phyloP scores from a whole-genome alignment of 1,140 invertebrate genomes.

The Heliconius eleuchia region DNA sequence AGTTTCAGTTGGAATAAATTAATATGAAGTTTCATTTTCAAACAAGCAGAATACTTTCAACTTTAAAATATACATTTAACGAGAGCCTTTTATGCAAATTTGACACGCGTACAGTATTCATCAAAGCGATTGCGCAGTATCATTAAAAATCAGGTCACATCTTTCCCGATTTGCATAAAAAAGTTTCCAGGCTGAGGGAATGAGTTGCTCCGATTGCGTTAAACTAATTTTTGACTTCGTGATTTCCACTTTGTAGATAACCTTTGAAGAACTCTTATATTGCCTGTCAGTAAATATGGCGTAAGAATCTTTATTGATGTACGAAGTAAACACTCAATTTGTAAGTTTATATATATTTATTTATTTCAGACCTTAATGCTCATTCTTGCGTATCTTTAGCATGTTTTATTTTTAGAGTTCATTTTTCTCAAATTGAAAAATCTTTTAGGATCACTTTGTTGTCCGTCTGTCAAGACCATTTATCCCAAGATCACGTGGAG shows the following conservation, averaged over 20 bases:
- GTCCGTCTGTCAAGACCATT: no score
- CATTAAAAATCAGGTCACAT: slow-evolving; percentile 72
- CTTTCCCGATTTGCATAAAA: slow-evolving; percentile 73
- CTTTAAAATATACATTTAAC: slow-evolving; percentile 34
- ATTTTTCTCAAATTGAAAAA: no score
- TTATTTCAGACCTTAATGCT: no score
- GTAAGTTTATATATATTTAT: no score
- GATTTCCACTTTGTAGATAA: slow-evolving; percentile 41
- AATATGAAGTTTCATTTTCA: neutral
- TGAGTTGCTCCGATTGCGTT: slow-evolving; percentile 50
- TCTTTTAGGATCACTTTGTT: no score
- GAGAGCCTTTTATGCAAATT: slow-evolving; percentile 38
- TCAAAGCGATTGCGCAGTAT: slow-evolving; percentile 70
- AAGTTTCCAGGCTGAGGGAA: slow-evolving; percentile 52
- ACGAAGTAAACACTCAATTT: no score
- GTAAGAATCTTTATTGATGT: neutral
- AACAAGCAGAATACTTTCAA: slow-evolving; percentile 13
- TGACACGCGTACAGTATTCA: slow-evolving; percentile 63
- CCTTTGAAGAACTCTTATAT: slow-evolving; percentile 13
- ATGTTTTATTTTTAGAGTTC: no score
- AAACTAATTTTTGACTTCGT: slow-evolving; percentile 64
- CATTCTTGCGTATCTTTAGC: no score
- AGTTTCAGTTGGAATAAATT: neutral
- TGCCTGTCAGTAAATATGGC: neutral
- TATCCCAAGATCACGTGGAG: no score